A percentile compares a stretch with the other conserved stretches of the same genome.
phyloP scores from a whole-genome alignment of 2,888 invertebrate species.

The Galerucella nymphaeae region DNA sequence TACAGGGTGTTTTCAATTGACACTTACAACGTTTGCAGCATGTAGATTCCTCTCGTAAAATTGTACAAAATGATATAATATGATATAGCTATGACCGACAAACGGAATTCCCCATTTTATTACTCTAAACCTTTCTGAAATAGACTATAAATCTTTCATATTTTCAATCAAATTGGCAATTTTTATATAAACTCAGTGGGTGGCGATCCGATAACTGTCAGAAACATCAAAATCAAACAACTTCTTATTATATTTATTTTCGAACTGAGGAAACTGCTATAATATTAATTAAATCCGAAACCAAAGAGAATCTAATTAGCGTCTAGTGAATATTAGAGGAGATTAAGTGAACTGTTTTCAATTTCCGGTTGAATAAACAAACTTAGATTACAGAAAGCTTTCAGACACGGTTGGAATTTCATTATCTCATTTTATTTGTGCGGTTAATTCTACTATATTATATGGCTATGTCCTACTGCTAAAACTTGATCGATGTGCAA shows the following conservation, averaged over 20 bases:
- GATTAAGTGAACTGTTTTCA: constrained; percentile 3
- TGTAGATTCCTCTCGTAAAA: too few relatives aligned
- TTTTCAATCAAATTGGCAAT: too few relatives aligned
- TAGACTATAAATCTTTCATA: too few relatives aligned
- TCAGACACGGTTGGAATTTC: constrained; percentile 4
- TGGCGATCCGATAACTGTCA: too few relatives aligned
- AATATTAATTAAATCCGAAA: neutral
- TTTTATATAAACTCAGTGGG: too few relatives aligned
- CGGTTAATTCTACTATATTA: neutral
- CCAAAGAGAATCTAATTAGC: neutral
- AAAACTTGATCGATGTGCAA: neutral
- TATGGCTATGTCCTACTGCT: neutral
- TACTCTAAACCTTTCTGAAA: too few relatives aligned
- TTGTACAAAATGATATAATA: too few relatives aligned
- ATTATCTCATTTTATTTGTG: neutral
- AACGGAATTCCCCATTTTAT: too few relatives aligned
- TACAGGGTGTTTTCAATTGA: too few relatives aligned
- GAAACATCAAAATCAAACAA: too few relatives aligned
- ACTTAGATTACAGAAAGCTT: constrained; percentile 1
- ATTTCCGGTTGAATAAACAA: constrained; percentile 1
- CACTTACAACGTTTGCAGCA: too few relatives aligned
- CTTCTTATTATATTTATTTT: neutral
- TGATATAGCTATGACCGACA: too few relatives aligned
- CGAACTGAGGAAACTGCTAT: neutral
- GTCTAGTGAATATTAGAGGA: neutral